Conservation (phyloP, 1,140 invertebrate species). For the Pomacea maculata region DNA sequence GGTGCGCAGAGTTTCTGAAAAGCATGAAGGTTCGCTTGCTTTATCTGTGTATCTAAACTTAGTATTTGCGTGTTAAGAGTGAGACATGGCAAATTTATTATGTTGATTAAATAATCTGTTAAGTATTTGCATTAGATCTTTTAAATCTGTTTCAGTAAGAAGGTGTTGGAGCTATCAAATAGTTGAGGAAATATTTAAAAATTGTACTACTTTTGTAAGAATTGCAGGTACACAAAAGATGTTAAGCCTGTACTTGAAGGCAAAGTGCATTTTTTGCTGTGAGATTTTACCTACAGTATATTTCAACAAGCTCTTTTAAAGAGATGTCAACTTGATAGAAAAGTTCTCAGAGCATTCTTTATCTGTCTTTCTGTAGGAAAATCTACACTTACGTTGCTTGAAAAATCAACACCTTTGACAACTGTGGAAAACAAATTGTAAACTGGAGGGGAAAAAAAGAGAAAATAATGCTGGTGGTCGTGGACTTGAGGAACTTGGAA, state of each 20-base stretch:
- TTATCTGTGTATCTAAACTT: too few relatives aligned
- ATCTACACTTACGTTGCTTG: slow-evolving; percentile 38
- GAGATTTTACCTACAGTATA: too few relatives aligned
- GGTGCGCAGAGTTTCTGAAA: neutral
- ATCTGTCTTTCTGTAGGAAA: slow-evolving; percentile 23
- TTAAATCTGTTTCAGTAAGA: too few relatives aligned
- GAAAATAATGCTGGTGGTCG: neutral
- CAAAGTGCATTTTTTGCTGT: too few relatives aligned
- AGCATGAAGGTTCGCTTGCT: neutral
- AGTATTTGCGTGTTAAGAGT: neutral
- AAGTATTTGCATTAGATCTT: neutral
- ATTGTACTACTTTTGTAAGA: too few relatives aligned
- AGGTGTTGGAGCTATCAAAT: neutral
- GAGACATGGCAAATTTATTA: neutral
- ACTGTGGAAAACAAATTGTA: neutral
- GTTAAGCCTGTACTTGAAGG: too few relatives aligned
- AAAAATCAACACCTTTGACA: slow-evolving; percentile 1
- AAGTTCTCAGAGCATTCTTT: too few relatives aligned
- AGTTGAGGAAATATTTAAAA: neutral
- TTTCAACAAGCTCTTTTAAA: too few relatives aligned
- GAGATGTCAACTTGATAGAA: too few relatives aligned
- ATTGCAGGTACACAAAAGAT: too few relatives aligned
- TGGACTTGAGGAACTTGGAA: neutral
- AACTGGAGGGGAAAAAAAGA: neutral
- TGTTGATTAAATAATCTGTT: neutral